These are phyloP conservation scores for Agelas oroides DNA, from an alignment of 37 sponge, comb jelly and placozoan genomes.

Conservation along the genomic window DNA sequence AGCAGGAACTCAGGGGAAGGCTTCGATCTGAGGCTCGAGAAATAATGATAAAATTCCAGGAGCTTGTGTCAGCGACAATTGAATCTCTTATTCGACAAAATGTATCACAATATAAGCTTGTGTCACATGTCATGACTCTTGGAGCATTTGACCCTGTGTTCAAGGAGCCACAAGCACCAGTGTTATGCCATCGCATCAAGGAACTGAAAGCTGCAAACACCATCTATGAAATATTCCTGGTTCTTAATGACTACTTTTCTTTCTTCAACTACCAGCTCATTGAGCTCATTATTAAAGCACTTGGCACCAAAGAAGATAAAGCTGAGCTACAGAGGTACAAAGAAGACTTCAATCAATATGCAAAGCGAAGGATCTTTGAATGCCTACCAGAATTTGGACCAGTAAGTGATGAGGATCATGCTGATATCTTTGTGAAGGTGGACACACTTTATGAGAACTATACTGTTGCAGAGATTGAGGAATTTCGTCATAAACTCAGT, in stretches of 20 bases:
- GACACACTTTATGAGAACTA: not conserved
- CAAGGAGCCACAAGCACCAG: not conserved
- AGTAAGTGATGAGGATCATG: not conserved
- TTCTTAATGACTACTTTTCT: not conserved
- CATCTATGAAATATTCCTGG: not conserved
- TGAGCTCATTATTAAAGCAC: not conserved
- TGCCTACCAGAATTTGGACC: not conserved
- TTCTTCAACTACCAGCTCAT: not conserved
- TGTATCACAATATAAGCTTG: not conserved
- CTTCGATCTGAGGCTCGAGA: not conserved
- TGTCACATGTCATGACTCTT: not conserved
- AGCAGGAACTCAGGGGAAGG: not conserved
- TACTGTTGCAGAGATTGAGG: no score
- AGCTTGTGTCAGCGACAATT: not conserved
- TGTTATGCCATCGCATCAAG: not conserved
- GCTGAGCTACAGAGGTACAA: not conserved
- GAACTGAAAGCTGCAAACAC: not conserved
- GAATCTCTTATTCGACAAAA: not conserved
- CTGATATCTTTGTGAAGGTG: not conserved
- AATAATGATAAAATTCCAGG: not conserved
- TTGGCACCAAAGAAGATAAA: not conserved
- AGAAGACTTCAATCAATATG: not conserved
- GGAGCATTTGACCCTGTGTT: not conserved
- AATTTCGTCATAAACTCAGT: no score
- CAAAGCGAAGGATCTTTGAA: not conserved